Percentiles rank a stretch among this genome's conserved stretches.
Conservation (phyloP, 1,140 invertebrate species). For the Drosophila nikananu region DNA sequence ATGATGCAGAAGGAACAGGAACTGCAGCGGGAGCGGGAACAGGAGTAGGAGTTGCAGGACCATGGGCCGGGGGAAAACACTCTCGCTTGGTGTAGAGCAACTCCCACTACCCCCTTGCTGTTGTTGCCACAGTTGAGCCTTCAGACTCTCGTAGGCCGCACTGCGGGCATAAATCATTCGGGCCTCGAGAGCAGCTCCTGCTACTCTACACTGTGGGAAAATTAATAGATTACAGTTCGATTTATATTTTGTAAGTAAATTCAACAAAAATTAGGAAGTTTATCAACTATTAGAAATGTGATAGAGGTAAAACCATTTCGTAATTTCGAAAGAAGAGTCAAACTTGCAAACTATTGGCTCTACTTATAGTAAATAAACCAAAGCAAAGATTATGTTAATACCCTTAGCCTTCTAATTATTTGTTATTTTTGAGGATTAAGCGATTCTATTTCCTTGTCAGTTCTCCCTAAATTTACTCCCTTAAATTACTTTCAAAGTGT, state of each 20-base stretch:
- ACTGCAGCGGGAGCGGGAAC: conserved; percentile 8
- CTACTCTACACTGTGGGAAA: conserved; percentile 7
- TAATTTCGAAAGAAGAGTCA: too few species aligned
- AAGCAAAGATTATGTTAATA: neutral
- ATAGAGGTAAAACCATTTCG: too few species aligned
- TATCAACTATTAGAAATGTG: neutral
- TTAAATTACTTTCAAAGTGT: neutral
- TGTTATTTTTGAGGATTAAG: too few species aligned
- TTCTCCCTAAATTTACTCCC: fast-evolving
- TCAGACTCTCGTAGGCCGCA: conserved; percentile 73
- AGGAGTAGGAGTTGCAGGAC: neutral
- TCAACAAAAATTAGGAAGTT: too few species aligned
- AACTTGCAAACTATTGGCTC: neutral
- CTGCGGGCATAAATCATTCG: conserved; percentile 73
- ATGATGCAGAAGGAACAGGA: conserved; percentile 20
- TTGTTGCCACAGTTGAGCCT: conserved; percentile 21
- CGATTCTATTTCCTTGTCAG: neutral
- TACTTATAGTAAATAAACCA: neutral
- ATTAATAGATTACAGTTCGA: neutral
- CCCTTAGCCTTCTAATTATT: fast-evolving
- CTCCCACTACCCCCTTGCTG: conserved; percentile 50
- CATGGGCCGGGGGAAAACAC: conserved; percentile 29
- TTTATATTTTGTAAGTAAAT: neutral
- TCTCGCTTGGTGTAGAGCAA: conserved; percentile 26
- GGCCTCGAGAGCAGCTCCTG: conserved; percentile 25